Percentiles rank a stretch among this genome's conserved stretches.
Conservation (phyloP, 1,140 invertebrate species). For the Drosophila simulans region DNA sequence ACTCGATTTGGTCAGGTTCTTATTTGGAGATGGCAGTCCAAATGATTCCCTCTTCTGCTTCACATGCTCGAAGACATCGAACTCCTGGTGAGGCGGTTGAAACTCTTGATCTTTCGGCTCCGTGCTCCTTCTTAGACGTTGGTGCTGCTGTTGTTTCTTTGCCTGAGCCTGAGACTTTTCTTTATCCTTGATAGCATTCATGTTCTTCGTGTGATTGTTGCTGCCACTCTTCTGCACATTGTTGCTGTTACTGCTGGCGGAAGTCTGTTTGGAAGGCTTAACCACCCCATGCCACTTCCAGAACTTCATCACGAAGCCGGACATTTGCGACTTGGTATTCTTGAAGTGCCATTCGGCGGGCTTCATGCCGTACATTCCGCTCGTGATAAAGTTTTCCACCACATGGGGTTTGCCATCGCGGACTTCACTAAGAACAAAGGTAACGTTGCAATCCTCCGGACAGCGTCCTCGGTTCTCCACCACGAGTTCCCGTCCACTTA, state of each 20-base stretch:
- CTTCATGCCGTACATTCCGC: constrained; percentile 88
- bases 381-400: constrained; percentile 86
- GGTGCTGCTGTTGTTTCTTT: constrained; percentile 46
- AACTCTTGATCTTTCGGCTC: constrained; percentile 33
- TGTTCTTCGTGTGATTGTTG: constrained; percentile 56
- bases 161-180: constrained; percentile 45
- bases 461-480: constrained; percentile 88
- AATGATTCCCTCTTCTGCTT: constrained; percentile 67
- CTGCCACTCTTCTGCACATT: constrained; percentile 43
- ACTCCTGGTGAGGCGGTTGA: constrained; percentile 40
- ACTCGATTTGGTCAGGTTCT: constrained; percentile 55
- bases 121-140: constrained; percentile 36
- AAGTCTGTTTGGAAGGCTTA: constrained; percentile 22
- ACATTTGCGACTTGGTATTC: constrained; percentile 86
- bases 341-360: constrained; percentile 88
- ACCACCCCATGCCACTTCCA: constrained; percentile 88
- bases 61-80: constrained; percentile 67
- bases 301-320: constrained; percentile 91
- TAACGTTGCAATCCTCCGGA: constrained; percentile 87
- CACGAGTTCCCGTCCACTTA: constrained; percentile 86
- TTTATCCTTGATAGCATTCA: constrained; percentile 68
- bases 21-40: constrained; percentile 39
- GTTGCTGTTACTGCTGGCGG: constrained; percentile 20
- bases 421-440: constrained; percentile 87
- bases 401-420: constrained; percentile 85